Evolutionary conservation across 2,888 invertebrate genomes (phyloP), one percentile per base, ranked within the genome.

Genomic region (Macrophya alboannulata): DNA sequence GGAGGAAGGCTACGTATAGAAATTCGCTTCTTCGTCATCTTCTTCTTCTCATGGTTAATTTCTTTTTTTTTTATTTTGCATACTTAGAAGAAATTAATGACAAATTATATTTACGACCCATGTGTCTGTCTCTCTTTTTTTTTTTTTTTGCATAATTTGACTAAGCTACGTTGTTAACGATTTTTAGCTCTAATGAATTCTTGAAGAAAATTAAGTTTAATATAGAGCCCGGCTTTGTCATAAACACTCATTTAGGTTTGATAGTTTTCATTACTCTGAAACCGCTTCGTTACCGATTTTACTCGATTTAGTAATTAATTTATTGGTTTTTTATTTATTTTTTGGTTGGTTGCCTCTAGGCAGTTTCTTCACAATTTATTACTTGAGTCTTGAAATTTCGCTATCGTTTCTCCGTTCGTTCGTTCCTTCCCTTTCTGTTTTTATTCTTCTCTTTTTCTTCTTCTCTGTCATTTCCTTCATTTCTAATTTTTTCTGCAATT

Each of bases 241-340:
- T 92, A 92, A 92, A 92, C 92, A 92, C 91, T 92, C 92, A 91
- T 92, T 92, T 92, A 91, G 72, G n/a, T 37, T 51, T 77, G 51
- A 51, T 77, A 77, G 77, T 55, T 55, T 77, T 77, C 31, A 77
- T 55, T 77, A 51, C 37, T 77, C 21, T 9, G n/a, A 10, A 59
- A 21, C 79, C 40, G 81, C 81, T 81, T 81, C 81, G 81, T 81
- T 81, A 81, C 62, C 62, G 59, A 79, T 59, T 62, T 79, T 79
- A 79, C 79, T 40, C 81, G 81, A 40, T 81, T 81, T 43, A 1
- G 21, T 81, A 48, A 77, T 77, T 77, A 15, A 55, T 77, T 77
- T 17, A 74, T 77, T 51, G 8, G 8, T 71, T 37, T 71, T 31
- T 71, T 4, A 9, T 12, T 71, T 68, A 10, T 37, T 71, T 71